Percentiles rank a stretch among this genome's conserved stretches.
Evolutionary conservation across 2,113 vertebrate genomes (phyloP).

Genomic region (Prionailurus viverrinus): DNA sequence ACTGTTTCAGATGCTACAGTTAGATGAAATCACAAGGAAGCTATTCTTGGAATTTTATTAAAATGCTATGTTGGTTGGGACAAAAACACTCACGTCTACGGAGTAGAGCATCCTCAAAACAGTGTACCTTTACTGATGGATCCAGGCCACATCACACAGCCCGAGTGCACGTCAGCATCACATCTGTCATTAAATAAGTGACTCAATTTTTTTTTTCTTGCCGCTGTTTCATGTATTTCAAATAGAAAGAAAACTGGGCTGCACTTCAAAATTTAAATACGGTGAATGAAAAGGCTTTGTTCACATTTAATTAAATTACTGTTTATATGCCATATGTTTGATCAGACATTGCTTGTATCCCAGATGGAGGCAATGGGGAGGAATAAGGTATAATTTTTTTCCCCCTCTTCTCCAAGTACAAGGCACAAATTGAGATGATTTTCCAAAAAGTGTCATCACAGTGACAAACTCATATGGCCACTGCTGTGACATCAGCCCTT

Average conservation of each 20-base stretch:
- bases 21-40: constrained; percentile 74
- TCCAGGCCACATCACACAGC: background rate
- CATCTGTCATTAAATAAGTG: background rate
- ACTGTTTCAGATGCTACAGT: constrained; percentile 66
- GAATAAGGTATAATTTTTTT: background rate
- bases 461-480: constrained; percentile 45
- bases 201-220: background rate
- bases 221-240: constrained; percentile 57
- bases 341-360: constrained; percentile 56
- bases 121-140: background rate
- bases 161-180: background rate
- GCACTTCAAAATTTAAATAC: constrained; percentile 78
- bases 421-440: constrained; percentile 66
- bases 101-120: background rate
- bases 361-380: constrained; percentile 65
- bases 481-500: constrained; percentile 55
- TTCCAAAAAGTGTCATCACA: constrained; percentile 56
- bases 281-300: constrained; percentile 72
- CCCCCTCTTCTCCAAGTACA: background rate
- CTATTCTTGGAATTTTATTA: constrained; percentile 70
- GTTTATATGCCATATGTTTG: constrained; percentile 68
- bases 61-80: constrained; percentile 64
- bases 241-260: constrained; percentile 73
- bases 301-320: constrained; percentile 78
- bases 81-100: background rate